Conservation (phyloP, 2,888 invertebrate species). For the Melieria crassipennis region DNA sequence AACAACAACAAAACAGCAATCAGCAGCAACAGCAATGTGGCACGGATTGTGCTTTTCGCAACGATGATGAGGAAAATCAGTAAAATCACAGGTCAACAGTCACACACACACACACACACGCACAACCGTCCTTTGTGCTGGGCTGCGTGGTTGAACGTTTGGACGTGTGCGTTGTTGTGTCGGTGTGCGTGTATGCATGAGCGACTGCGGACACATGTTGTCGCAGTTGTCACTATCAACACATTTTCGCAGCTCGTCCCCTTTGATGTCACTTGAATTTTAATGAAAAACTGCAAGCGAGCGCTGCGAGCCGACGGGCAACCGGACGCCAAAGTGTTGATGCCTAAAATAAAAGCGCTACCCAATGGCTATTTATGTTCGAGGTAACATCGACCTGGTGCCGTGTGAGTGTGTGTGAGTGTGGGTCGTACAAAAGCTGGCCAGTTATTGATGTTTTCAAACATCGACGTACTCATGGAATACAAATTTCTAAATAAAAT, state of each 20-base stretch:
- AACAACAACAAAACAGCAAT: not conserved
- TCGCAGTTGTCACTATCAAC: constrained; percentile 60
- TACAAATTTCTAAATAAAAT: no score
- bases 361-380: no score
- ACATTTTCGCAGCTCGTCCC: constrained; percentile 51
- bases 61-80: constrained; percentile 11
- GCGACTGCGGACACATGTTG: constrained; percentile 49
- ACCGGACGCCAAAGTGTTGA: constrained; percentile 44
- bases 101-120: constrained; percentile 17
- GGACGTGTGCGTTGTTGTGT: constrained; percentile 4
- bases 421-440: no score
- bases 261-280: constrained; percentile 61
- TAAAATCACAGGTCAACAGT: constrained; percentile 33
- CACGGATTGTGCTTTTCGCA: no score
- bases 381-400: no score
- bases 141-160: constrained; percentile 20
- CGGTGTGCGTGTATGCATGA: constrained; percentile 15
- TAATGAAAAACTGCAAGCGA: constrained; percentile 53
- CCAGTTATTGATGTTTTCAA: no score
- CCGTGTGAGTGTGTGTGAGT: no score
- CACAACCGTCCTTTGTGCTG: constrained; percentile 9
- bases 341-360: not conserved
- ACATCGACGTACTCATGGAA: no score
- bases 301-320: constrained; percentile 37
- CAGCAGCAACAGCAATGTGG: not conserved